A percentile compares a stretch with the other conserved stretches of the same genome.
phyloP scores from a whole-genome alignment of 2,888 invertebrate species.

The Clivina fossor region DNA sequence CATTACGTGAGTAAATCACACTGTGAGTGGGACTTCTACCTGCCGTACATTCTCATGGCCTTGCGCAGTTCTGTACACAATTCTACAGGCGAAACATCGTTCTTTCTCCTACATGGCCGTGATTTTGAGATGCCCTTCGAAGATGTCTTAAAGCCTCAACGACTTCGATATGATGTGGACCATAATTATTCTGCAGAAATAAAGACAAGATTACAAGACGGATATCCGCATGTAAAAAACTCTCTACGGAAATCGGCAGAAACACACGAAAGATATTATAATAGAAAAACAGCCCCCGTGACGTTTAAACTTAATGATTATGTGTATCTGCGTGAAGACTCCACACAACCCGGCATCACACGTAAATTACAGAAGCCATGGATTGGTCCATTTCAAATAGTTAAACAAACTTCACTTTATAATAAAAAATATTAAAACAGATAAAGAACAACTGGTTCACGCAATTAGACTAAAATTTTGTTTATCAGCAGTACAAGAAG shows the following conservation, averaged over 20 bases:
- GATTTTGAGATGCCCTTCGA: conserved; percentile 15
- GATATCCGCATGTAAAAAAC: neutral
- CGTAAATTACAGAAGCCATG: conserved; percentile 10
- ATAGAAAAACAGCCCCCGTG: conserved; percentile 5
- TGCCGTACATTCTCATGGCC: conserved; percentile 6
- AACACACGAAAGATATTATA: conserved; percentile 1
- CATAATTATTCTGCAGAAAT: neutral
- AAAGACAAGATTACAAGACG: neutral
- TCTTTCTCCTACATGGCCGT: conserved; percentile 5
- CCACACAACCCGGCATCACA: neutral
- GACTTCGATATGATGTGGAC: neutral
- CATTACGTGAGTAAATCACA: conserved; percentile 1
- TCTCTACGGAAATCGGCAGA: neutral
- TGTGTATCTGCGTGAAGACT: neutral
- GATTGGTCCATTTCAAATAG: conserved; percentile 6
- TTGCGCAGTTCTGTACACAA: neutral
- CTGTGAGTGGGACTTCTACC: neutral
- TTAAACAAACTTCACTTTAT: conserved; percentile 6
- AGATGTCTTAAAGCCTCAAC: conserved; percentile 1
- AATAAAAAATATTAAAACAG: conserved; percentile 3
- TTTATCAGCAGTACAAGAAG: no score
- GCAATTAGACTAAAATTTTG: conserved; percentile 7
- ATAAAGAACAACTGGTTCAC: conserved; percentile 5
- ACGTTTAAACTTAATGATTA: conserved; percentile 1
- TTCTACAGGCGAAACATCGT: conserved; percentile 5